phyloP scores from a whole-genome alignment of 2,888 invertebrate genomes.

The Hirtodrosophila cameraria region DNA sequence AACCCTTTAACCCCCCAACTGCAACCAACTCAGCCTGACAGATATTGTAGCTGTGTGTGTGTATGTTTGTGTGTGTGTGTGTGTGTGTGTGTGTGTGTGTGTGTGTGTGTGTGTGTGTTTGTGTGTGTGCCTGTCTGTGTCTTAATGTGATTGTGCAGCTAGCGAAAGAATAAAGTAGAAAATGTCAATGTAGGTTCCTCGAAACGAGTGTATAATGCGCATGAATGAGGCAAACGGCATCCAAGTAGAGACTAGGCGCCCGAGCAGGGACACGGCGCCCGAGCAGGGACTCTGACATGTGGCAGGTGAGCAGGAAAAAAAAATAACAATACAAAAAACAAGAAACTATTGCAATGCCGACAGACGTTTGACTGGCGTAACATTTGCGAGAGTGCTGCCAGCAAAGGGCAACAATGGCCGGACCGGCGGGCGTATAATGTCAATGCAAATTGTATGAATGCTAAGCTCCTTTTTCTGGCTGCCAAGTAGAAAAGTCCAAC shows the following conservation, averaged over 20 bases:
- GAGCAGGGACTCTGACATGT: slow-evolving; percentile 40
- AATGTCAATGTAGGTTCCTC: slow-evolving; percentile 23
- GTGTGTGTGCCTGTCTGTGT: slow-evolving; percentile 6
- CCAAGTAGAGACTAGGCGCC: neutral
- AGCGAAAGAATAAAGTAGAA: slow-evolving; percentile 19
- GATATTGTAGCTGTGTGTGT: too few species aligned
- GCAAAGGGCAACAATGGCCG: slow-evolving; percentile 21
- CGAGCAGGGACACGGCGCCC: neutral
- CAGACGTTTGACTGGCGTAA: slow-evolving; percentile 69
- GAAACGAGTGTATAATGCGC: slow-evolving; percentile 68
- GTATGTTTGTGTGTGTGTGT: slow-evolving; percentile 9
- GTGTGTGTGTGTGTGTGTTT: slow-evolving; percentile 22
- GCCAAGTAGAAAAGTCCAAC: slow-evolving; percentile 28
- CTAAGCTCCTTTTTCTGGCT: slow-evolving; percentile 31
- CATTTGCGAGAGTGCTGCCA: slow-evolving; percentile 35
- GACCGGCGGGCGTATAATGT: slow-evolving; percentile 35
- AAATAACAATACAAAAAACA: slow-evolving; percentile 1
- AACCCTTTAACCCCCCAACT: neutral
- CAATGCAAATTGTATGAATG: slow-evolving; percentile 67
- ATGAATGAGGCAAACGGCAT: slow-evolving; percentile 43
- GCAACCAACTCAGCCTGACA: slow-evolving; percentile 8
- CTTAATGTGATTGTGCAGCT: slow-evolving; percentile 47
- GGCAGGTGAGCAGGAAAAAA: slow-evolving; percentile 53
- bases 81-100: slow-evolving; percentile 36
- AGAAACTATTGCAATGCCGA: slow-evolving; percentile 49